These are phyloP conservation scores for Phalacrocorax brasilianus DNA, from an alignment of 2,113 vertebrate species.

Conservation along the genomic window DNA sequence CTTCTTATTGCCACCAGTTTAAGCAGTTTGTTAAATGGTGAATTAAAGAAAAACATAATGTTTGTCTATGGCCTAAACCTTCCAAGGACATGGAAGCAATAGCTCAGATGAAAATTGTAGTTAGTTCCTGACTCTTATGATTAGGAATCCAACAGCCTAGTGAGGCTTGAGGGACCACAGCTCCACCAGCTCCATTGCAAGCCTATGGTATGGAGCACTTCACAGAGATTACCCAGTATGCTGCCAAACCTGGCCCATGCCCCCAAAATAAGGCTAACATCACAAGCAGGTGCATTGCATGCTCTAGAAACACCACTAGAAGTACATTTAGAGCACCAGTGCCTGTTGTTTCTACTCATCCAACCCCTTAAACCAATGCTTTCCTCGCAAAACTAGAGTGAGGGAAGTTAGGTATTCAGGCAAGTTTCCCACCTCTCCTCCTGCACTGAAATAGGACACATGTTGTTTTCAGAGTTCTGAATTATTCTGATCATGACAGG, in stretches of 20 bases:
- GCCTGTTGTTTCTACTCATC: not conserved
- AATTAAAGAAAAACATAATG: not conserved
- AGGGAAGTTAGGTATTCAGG: not conserved
- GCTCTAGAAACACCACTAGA: not conserved
- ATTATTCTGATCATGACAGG: not conserved
- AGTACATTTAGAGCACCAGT: not conserved
- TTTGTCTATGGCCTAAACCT: not conserved
- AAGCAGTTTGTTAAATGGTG: not conserved
- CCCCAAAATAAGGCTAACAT: not conserved
- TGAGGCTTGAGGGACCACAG: not conserved
- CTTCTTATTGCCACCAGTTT: not conserved
- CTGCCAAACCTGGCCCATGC: not conserved
- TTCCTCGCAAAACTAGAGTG: not conserved
- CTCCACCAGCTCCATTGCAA: not conserved
- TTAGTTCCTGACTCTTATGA: not conserved
- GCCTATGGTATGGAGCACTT: not conserved
- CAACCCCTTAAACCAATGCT: not conserved
- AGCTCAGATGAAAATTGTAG: not conserved
- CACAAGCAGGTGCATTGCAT: not conserved
- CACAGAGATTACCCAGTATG: not conserved
- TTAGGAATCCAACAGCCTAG: not conserved
- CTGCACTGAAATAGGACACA: not conserved
- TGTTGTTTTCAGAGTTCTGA: not conserved
- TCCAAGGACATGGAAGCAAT: not conserved
- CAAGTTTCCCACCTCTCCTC: not conserved